Evolutionary conservation across 2,888 invertebrate genomes (phyloP), one percentile per base, ranked within the genome.

Genomic region (Orthonevra nobilis): DNA sequence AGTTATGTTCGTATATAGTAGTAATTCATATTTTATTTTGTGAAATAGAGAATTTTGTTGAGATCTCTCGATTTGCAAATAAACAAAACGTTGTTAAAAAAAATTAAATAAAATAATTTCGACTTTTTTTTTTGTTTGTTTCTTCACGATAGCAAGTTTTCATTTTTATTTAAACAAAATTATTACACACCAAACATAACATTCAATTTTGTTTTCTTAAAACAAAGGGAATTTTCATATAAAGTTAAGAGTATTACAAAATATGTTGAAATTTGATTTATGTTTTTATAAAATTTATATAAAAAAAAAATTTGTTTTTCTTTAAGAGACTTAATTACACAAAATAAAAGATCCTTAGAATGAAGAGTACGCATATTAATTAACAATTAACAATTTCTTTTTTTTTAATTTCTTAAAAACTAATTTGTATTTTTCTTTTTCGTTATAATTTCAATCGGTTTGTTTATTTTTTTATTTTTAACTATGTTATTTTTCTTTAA

Each of bases 21-120:
- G 54, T 61, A 30, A 14, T 34, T 70, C 7, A 52, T 66, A 14
- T 60, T 28, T 61, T 60, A 19, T 61, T 73, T 79, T 79, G 79
- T 79, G 73, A 79, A 79, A 73, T 48, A 61, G 66, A 79, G 66
- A 79, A 79, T 79, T 79, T 79, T 68, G 73, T 66, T 79, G 79
- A 79, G 79, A 79, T 79, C 79, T 79, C 79, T 79, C 79, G 66
- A 73, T 79, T 79, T 73, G 64, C 38, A 40, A 54, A 58, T 23
- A 61, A 64, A 72, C 40, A 46, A 52, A 60, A 40, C n/a, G n/a
- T n/a, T n/a, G n/a, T n/a, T n/a, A n/a, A n/a, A n/a, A n/a, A n/a
- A n/a, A n/a, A n/a, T n/a, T n/a, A n/a, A n/a, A n/a, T n/a, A 26
- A 15, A 12, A 14, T 30, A 36, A 30, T 56, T 58, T 32, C 10